Conservation (phyloP, 2,797 vertebrate species). For the Amazona finschi region DNA sequence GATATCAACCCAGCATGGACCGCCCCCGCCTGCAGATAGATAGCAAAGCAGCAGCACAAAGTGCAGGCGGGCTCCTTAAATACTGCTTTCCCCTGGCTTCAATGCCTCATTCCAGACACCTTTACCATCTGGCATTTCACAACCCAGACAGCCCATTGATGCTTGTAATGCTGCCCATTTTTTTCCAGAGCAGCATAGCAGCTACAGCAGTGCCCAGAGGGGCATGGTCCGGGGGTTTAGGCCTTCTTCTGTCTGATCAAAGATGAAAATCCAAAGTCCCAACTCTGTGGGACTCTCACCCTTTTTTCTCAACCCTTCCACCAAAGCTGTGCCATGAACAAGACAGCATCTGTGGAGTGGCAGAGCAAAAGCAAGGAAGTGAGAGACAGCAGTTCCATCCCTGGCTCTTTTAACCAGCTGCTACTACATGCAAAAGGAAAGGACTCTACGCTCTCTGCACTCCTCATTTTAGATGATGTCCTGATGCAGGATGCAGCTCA, state of each 20-base stretch:
- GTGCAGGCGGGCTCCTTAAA: not conserved
- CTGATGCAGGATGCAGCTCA: not conserved
- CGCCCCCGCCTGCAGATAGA: not conserved
- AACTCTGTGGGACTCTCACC: not conserved
- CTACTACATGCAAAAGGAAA: not conserved
- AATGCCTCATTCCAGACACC: not conserved
- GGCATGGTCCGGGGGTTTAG: not conserved
- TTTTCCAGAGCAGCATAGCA: not conserved
- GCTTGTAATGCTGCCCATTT: not conserved
- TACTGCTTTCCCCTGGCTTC: not conserved
- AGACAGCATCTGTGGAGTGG: not conserved
- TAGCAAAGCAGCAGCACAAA: not conserved
- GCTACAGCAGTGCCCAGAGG: not conserved
- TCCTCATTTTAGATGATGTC: not conserved
- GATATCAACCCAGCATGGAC: not conserved
- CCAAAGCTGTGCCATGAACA: not conserved
- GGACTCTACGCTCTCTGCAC: not conserved
- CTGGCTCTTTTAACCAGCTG: not conserved
- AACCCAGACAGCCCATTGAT: not conserved
- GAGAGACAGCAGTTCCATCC: not conserved
- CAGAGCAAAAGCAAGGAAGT: not conserved
- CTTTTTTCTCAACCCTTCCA: not conserved
- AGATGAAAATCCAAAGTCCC: not conserved
- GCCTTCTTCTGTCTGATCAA: not conserved
- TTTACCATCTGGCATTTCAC: not conserved